Conservation (phyloP, 2,888 invertebrate genomes). For the Andrena marginata region DNA sequence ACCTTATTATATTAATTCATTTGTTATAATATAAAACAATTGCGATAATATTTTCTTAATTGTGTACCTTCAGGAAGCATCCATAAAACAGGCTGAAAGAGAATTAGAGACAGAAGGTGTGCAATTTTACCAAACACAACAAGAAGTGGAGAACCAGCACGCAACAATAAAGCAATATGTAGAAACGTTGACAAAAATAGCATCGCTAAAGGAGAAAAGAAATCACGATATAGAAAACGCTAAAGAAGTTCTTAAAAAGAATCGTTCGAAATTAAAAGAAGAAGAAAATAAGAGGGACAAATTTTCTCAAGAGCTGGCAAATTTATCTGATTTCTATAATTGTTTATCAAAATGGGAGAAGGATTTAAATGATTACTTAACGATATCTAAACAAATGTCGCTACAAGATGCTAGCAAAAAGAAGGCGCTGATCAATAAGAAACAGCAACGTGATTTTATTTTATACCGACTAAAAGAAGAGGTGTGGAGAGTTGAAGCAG, state of each 20-base stretch:
- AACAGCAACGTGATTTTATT: constrained; percentile 87
- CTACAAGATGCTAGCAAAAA: constrained; percentile 86
- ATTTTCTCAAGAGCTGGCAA: constrained; percentile 86
- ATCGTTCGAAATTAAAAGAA: constrained; percentile 85
- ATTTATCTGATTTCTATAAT: constrained; percentile 86
- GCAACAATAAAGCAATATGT: constrained; percentile 87
- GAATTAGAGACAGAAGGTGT: constrained; percentile 87
- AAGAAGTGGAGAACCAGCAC: constrained; percentile 87
- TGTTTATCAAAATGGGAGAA: constrained; percentile 89
- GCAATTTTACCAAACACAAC: constrained; percentile 88
- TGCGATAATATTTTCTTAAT: not conserved
- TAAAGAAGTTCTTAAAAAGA: constrained; percentile 85
- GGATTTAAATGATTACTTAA: constrained; percentile 88
- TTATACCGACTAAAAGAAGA: constrained; percentile 90
- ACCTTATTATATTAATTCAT: not conserved
- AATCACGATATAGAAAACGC: constrained; percentile 86
- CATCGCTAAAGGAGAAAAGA: constrained; percentile 86
- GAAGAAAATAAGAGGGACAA: constrained; percentile 74
- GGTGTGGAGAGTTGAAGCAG: constrained; percentile 90
- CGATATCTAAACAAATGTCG: constrained; percentile 88
- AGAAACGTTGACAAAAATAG: constrained; percentile 86
- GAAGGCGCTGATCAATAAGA: constrained; percentile 83
- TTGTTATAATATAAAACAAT: not conserved
- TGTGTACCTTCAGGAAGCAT: constrained; percentile 82
- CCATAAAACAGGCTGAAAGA: constrained; percentile 85